phyloP scores from a whole-genome alignment of 2,888 invertebrate genomes.

The Halocaridina rubra region DNA sequence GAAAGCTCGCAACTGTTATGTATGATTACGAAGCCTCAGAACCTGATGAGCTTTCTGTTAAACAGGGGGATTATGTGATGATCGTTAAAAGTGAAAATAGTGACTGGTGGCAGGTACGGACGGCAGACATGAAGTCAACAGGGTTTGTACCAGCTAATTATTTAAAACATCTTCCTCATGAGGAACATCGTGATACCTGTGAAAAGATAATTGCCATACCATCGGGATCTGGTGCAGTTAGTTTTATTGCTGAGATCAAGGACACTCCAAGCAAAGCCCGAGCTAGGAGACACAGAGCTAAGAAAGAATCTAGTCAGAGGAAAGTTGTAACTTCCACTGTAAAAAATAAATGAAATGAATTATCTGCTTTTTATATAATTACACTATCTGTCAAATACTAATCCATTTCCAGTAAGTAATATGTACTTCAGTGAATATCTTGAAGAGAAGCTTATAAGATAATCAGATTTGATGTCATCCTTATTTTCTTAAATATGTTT shows the following conservation, averaged over 20 bases:
- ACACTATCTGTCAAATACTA: no score
- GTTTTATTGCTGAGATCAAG: not conserved
- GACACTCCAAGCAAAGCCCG: not conserved
- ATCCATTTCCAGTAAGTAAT: no score
- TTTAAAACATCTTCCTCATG: conserved; percentile 2
- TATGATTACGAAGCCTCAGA: conserved; percentile 23
- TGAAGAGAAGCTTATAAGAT: no score
- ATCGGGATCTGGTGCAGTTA: not conserved
- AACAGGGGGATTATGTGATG: conserved; percentile 37
- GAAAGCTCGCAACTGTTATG: conserved; percentile 30
- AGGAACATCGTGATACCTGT: not conserved
- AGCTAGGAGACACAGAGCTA: not conserved
- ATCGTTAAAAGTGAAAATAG: conserved; percentile 10
- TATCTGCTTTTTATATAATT: no score
- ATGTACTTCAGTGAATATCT: no score
- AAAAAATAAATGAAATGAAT: no score
- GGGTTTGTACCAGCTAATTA: conserved; percentile 37
- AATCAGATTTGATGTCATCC: no score
- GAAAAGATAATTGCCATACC: not conserved
- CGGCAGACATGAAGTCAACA: conserved; percentile 17
- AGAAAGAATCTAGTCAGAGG: not conserved
- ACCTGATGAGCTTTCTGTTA: conserved; percentile 28
- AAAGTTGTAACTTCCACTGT: no score
- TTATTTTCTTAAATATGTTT: no score
- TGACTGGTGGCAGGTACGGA: conserved; percentile 42